A percentile compares a stretch with the other conserved stretches of the same genome.
phyloP scores from a whole-genome alignment of 64 coral and sea anemone species.

The Platygyra sinensis region DNA sequence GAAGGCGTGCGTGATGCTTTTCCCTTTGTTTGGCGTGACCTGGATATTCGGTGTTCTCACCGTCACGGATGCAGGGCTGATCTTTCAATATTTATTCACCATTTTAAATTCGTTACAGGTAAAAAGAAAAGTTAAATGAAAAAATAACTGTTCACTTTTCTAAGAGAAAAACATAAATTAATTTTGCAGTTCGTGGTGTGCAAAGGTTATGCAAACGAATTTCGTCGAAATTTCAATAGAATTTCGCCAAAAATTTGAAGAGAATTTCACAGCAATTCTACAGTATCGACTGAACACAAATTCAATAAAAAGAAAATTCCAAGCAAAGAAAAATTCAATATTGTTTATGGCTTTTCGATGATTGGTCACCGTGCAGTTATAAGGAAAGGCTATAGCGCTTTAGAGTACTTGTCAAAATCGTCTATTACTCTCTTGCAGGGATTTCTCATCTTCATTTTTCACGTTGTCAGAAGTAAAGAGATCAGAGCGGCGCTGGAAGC shows the following conservation, averaged over 20 bases:
- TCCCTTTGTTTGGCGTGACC: constrained; percentile 30
- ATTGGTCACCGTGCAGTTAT: too few relatives aligned
- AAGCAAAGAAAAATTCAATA: too few relatives aligned
- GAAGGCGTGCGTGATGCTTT: constrained; percentile 31
- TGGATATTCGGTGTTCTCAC: constrained; percentile 44
- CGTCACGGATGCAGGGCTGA: constrained; percentile 21
- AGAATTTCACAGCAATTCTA: not conserved
- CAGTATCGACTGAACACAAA: too few relatives aligned
- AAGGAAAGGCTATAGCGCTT: too few relatives aligned
- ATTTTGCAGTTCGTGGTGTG: too few relatives aligned
- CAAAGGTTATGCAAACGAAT: too few relatives aligned
- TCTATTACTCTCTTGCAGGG: not conserved
- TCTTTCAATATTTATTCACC: constrained; percentile 58
- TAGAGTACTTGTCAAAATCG: too few relatives aligned
- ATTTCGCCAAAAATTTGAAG: not conserved
- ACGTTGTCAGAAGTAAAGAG: constrained; percentile 45
- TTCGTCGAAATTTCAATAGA: too few relatives aligned
- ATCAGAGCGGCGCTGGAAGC: not conserved
- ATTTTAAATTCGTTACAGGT: constrained; percentile 58
- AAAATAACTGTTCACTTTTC: not conserved
- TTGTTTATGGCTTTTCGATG: too few relatives aligned
- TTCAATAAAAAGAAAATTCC: too few relatives aligned
- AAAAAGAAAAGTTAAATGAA: not conserved
- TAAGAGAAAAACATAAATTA: not conserved
- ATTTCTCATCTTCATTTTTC: constrained; percentile 59